These are phyloP conservation scores for Diplolepis rosae DNA, from an alignment of 2,888 invertebrate species.

Conservation along the genomic window DNA sequence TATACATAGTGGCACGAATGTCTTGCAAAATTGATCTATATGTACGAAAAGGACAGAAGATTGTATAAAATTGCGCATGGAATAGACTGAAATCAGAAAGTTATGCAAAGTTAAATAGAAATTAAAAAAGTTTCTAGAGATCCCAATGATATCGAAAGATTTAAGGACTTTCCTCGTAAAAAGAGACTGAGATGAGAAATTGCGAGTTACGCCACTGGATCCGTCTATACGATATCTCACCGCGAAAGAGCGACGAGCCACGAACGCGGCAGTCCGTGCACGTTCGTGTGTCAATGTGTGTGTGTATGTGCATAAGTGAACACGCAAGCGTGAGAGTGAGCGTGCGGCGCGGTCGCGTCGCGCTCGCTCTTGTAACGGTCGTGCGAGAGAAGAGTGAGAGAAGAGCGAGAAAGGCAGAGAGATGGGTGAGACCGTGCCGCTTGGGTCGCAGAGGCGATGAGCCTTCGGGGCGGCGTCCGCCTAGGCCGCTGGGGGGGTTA, in stretches of 20 bases:
- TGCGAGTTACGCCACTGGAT: constrained; percentile 15
- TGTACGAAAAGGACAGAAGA: too few relatives aligned
- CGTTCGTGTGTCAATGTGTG: constrained; percentile 38
- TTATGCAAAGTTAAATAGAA: too few relatives aligned
- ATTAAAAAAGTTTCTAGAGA: too few relatives aligned
- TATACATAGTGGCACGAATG: too few relatives aligned
- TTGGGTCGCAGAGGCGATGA: constrained; percentile 68
- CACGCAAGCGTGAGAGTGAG: constrained; percentile 41
- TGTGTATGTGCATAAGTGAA: constrained; percentile 32
- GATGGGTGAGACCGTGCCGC: constrained; percentile 57
- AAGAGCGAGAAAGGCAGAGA: constrained; percentile 39
- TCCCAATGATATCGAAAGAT: too few relatives aligned
- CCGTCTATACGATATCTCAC: constrained; percentile 3
- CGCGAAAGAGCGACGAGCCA: constrained; percentile 35
- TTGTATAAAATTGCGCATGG: too few relatives aligned
- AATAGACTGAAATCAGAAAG: too few relatives aligned
- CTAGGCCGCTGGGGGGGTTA: constrained; percentile 48
- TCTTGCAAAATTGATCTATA: too few relatives aligned
- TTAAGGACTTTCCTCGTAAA: not conserved
- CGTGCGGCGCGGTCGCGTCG: constrained; percentile 34
- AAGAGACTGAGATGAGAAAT: constrained; percentile 21
- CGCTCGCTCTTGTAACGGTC: constrained; percentile 45
- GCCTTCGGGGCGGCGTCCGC: constrained; percentile 66
- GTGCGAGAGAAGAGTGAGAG: constrained; percentile 45
- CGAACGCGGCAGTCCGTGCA: constrained; percentile 47